A percentile compares a stretch with the other conserved stretches of the same genome.
phyloP scores from a whole-genome alignment of 1,140 invertebrate species.

The Daktulosphaira vitifoliae region DNA sequence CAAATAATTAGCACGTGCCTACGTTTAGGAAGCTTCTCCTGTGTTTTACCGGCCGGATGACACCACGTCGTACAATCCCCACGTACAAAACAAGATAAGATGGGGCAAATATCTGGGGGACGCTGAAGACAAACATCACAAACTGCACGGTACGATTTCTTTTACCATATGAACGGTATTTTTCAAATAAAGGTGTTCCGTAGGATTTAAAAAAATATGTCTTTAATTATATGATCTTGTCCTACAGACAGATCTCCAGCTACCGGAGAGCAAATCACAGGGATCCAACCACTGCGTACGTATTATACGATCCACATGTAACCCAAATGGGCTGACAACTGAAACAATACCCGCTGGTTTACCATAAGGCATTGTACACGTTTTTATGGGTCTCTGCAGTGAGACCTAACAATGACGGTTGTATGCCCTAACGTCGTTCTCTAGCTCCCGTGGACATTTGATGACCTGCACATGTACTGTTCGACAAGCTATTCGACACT shows the following conservation, averaged over 20 bases:
- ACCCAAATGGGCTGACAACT: constrained; percentile 14
- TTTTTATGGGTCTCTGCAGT: constrained; percentile 6
- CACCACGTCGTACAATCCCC: no score
- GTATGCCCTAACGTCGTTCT: background rate
- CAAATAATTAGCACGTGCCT: constrained; percentile 27
- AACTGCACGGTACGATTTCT: no score
- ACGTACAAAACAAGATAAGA: no score
- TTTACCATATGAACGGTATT: no score
- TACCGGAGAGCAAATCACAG: no score
- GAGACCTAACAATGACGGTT: background rate
- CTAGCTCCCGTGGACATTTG: constrained; percentile 19
- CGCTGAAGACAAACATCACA: no score
- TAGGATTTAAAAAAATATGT: constrained; percentile 11
- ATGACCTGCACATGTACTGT: constrained; percentile 26
- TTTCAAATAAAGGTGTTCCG: background rate
- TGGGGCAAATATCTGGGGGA: no score
- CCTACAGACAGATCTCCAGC: no score
- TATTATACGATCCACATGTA: background rate
- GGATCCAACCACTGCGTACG: no score
- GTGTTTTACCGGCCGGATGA: no score
- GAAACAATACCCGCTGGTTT: background rate
- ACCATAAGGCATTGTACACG: background rate
- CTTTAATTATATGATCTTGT: constrained; percentile 1
- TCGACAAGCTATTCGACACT: no score
- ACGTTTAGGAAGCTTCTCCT: background rate